These are phyloP conservation scores for Geotrupes spiniger DNA, from an alignment of 2,888 invertebrate genomes.

Conservation along the genomic window DNA sequence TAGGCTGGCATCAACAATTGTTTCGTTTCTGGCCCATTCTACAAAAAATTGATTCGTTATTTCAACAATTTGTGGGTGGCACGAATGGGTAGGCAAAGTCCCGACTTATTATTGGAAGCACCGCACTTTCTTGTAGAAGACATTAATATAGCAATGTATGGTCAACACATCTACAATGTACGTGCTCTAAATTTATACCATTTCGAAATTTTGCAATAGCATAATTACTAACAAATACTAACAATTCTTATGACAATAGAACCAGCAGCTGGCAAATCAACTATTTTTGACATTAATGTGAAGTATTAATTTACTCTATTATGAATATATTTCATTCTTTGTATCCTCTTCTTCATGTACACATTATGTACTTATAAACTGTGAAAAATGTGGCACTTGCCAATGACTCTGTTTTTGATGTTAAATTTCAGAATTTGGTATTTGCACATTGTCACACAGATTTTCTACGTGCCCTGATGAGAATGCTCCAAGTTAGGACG, in stretches of 20 bases:
- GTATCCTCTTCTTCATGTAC: no score
- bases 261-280: no score
- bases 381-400: no score
- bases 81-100: conserved; percentile 30
- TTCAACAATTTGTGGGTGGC: conserved; percentile 29
- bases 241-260: no score
- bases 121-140: conserved; percentile 29
- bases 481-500: conserved; percentile 23
- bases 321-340: no score
- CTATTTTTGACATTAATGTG: no score
- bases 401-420: background rate
- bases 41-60: conserved; percentile 28
- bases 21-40: conserved; percentile 27
- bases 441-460: conserved; percentile 32
- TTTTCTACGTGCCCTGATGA: conserved; percentile 29
- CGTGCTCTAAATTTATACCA: no score
- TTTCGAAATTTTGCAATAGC: no score
- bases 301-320: no score
- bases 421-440: conserved; percentile 26
- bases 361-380: no score
- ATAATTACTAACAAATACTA: no score
- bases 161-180: conserved; percentile 29
- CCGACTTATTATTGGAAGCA: conserved; percentile 25
- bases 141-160: conserved; percentile 30
- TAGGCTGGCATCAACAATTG: conserved; percentile 28